Conservation (phyloP, 2,113 vertebrate species). For the Ictidomys tridecemlineatus region DNA sequence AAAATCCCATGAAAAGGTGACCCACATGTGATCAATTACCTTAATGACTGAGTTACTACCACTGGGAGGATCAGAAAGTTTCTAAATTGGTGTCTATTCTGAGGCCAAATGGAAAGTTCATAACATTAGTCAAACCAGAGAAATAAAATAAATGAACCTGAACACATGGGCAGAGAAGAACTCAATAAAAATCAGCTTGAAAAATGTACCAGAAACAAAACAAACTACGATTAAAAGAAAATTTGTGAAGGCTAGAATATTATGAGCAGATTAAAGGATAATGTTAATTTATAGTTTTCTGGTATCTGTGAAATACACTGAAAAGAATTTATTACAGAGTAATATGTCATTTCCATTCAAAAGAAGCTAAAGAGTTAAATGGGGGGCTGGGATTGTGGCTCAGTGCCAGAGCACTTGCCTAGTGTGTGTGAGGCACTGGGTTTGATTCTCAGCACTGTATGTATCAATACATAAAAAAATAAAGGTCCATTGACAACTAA, state of each 20-base stretch:
- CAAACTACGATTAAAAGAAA: conserved; percentile 29
- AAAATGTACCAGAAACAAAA: neutral
- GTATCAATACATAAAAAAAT: too few species aligned
- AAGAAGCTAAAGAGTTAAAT: neutral
- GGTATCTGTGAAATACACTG: neutral
- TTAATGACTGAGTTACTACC: neutral
- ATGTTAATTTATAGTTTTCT: neutral
- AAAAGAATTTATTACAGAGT: neutral
- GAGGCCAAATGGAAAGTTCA: neutral
- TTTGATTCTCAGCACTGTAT: too few species aligned
- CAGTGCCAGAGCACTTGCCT: too few species aligned
- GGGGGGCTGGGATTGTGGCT: neutral
- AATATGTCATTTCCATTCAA: neutral
- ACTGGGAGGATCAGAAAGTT: neutral
- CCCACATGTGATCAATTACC: neutral
- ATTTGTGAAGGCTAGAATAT: neutral
- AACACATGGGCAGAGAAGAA: conserved; percentile 2
- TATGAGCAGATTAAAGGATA: neutral
- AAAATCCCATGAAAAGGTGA: conserved; percentile 18
- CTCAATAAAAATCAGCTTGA: neutral
- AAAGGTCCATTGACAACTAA: too few species aligned
- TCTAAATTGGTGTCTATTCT: conserved; percentile 45
- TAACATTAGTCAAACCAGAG: neutral
- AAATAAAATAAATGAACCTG: conserved; percentile 30
- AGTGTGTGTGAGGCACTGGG: too few species aligned